Percentiles rank a stretch among this genome's conserved stretches.
Evolutionary conservation across 2,113 vertebrate genomes (phyloP).

Genomic region (Parus major): DNA sequence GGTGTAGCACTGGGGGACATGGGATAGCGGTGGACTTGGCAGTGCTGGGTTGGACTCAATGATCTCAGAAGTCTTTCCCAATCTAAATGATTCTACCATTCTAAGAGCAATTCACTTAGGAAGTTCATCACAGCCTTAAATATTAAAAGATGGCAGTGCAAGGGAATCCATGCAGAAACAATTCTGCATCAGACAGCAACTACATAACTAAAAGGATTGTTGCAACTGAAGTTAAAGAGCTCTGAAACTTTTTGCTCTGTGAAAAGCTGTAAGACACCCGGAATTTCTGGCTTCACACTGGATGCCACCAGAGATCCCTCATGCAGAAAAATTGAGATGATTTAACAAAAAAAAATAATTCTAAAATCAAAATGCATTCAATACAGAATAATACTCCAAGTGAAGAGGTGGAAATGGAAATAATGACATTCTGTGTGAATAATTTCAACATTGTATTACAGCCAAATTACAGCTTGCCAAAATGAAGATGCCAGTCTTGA

Average conservation of each 20-base stretch:
- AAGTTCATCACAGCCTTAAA: neutral
- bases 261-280: neutral
- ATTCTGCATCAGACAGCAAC: neutral
- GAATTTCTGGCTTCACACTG: neutral
- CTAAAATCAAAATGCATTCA: neutral
- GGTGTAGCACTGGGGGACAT: neutral
- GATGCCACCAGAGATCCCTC: neutral
- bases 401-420: neutral
- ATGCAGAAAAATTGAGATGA: neutral
- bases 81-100: neutral
- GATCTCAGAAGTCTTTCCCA: neutral
- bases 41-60: neutral
- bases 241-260: neutral
- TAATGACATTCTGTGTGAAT: neutral
- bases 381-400: neutral
- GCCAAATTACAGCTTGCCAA: neutral
- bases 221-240: neutral
- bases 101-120: neutral
- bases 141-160: neutral
- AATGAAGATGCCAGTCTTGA: neutral
- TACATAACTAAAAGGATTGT: neutral
- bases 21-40: neutral
- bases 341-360: neutral
- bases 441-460: neutral
- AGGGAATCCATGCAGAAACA: neutral